Evolutionary conservation across 2,797 vertebrate genomes (phyloP), one percentile per base, ranked within the genome.

Genomic region (Leptatherina wallacei): DNA sequence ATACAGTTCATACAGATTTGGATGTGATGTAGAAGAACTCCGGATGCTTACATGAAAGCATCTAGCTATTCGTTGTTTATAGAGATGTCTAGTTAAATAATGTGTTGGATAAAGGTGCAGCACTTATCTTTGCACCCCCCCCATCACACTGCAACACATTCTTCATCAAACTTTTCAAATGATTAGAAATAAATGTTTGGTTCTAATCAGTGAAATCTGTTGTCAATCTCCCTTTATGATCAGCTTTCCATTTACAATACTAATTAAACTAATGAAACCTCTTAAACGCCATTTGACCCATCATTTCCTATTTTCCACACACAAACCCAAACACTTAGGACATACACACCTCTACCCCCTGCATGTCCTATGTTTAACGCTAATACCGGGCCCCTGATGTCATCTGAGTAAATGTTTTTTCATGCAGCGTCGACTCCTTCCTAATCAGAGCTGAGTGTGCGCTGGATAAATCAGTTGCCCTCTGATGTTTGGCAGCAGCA

Each of bases 401-500:
- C 74, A 80, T 80, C 86, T 84, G 88, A 88, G 86, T 88, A 85
- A 90, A 91, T 92, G 90, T 91, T 92, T 93, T 90, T 92, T 88
- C 86, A 86, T 91, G 81, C 78, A 20, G 87, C 81, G 84, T 70
- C 44, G 76, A 83, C 88, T 84, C 88, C 81, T 75, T 80, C 76
- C 85, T 86, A 92, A 91, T 92, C 92, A 93, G 85, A 61, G 70
- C 84, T 86, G 88, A 82, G 83, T 90, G 89, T 86, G 85, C 70
- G 71, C 72, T 63, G 87, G 90, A 93, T 93, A 94, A 93, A 94
- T 94, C 92, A 93, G 88, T 79, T 66, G 67, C 87, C 84, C 89
- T 92, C 85, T 92, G 92, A 93, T 89, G 91, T 93, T 89, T 92
- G 89, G 88, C 91, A 86, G 92, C 87, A 68, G 90, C 86, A 92